Evolutionary conservation across 2,888 invertebrate species (phyloP).

Genomic region (Merodon equestris): DNA sequence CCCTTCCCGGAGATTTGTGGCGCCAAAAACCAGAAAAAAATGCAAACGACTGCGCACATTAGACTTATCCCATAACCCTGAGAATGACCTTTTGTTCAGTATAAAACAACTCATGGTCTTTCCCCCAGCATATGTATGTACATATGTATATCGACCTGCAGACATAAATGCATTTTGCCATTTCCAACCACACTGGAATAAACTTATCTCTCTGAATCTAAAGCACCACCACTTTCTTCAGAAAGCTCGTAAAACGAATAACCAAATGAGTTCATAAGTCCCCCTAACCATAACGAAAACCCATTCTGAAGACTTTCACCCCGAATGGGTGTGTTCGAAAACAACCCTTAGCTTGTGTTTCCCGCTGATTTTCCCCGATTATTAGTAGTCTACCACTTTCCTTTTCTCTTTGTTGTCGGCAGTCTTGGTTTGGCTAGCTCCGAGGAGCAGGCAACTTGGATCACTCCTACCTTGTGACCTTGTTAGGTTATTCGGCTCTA

Average conservation of each 20-base stretch:
- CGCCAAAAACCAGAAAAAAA: too few relatives aligned
- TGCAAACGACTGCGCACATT: too few relatives aligned
- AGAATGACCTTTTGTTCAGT: too few relatives aligned
- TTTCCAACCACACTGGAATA: slow-evolving; percentile 4
- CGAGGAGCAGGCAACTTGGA: slow-evolving; percentile 20
- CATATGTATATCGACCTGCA: neutral
- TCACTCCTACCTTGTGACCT: slow-evolving; percentile 25
- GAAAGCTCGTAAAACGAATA: slow-evolving; percentile 34
- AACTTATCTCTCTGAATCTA: slow-evolving; percentile 34
- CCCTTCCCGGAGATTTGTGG: too few relatives aligned
- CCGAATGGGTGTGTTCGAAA: slow-evolving; percentile 36
- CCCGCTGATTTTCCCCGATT: slow-evolving; percentile 37
- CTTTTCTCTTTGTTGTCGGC: neutral
- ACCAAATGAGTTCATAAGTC: neutral
- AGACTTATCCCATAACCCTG: too few relatives aligned
- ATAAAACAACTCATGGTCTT: too few relatives aligned
- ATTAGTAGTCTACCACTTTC: slow-evolving; percentile 16
- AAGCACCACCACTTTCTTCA: neutral
- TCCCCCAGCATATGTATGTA: too few relatives aligned
- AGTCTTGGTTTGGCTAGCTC: neutral
- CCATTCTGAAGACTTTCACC: neutral
- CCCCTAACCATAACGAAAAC: too few relatives aligned
- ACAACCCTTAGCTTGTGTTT: slow-evolving; percentile 6
- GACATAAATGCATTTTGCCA: slow-evolving; percentile 33
- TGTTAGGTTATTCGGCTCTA: slow-evolving; percentile 13